phyloP scores from a whole-genome alignment of 1,140 invertebrate genomes.

The Caerostris darwini region DNA sequence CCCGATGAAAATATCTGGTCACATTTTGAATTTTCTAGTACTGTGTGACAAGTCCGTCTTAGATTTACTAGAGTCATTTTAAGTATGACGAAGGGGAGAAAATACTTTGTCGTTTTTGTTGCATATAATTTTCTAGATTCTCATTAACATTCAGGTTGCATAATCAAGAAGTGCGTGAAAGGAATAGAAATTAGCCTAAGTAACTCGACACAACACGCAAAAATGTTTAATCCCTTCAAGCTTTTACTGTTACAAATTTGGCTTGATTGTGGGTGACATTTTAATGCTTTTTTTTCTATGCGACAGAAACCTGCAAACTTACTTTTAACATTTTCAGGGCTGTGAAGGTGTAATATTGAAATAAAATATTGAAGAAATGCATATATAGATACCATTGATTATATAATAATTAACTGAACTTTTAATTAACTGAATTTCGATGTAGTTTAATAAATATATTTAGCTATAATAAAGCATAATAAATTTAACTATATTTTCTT shows the following conservation, averaged over 20 bases:
- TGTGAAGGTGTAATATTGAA: too few relatives aligned
- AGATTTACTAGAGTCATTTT: slow-evolving; percentile 5
- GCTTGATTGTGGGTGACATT: slow-evolving; percentile 1
- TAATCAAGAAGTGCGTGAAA: neutral
- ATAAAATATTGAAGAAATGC: too few relatives aligned
- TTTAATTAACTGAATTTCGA: too few relatives aligned
- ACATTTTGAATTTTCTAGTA: neutral
- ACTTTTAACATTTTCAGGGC: too few relatives aligned
- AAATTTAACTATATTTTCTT: too few relatives aligned
- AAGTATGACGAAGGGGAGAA: neutral
- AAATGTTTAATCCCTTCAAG: neutral
- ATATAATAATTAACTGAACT: too few relatives aligned
- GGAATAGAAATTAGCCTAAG: neutral
- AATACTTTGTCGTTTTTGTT: neutral
- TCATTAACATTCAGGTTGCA: slow-evolving; percentile 19
- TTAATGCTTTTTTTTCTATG: neutral
- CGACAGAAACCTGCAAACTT: too few relatives aligned
- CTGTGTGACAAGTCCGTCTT: neutral
- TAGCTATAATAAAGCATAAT: too few relatives aligned
- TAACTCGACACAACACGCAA: slow-evolving; percentile 10
- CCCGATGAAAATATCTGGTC: neutral
- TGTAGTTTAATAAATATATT: too few relatives aligned
- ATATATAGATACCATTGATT: too few relatives aligned
- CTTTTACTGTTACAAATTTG: neutral
- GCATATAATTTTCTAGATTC: slow-evolving; percentile 4